Percentiles rank a stretch among this genome's conserved stretches.
These are phyloP conservation scores for Lagopus leucura DNA, from an alignment of 2,113 vertebrate species.

Conservation along the genomic window DNA sequence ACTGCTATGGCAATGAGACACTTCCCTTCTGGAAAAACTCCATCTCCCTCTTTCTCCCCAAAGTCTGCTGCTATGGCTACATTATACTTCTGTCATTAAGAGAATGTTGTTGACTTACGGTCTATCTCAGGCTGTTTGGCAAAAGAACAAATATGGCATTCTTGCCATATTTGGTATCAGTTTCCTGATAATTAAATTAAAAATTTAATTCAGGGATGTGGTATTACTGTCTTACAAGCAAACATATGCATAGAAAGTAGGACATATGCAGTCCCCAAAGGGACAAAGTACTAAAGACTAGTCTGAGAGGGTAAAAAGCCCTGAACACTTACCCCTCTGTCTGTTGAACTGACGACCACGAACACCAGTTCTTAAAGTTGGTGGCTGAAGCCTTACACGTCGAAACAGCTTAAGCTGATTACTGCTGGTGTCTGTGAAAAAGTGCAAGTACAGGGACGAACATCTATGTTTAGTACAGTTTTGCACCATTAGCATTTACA, in stretches of 20 bases:
- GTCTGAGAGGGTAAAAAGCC: not conserved
- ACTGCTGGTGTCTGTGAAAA: constrained; percentile 87
- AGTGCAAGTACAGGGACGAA: not conserved
- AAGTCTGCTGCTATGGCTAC: rapidly evolving
- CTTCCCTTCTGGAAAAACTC: not conserved
- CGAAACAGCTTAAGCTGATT: constrained; percentile 84
- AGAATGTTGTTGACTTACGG: not conserved
- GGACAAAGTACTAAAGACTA: not conserved
- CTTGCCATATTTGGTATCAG: not conserved
- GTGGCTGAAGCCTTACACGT: constrained; percentile 86
- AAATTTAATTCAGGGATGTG: not conserved
- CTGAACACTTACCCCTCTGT: constrained; percentile 76
- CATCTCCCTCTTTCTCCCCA: not conserved
- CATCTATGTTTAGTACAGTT: not conserved
- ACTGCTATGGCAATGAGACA: not conserved
- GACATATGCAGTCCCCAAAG: not conserved
- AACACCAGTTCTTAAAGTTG: constrained; percentile 84
- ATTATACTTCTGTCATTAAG: not conserved
- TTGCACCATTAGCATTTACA: not conserved
- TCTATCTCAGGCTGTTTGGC: not conserved
- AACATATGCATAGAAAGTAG: not conserved
- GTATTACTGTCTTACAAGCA: not conserved
- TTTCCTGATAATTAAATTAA: not conserved
- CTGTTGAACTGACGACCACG: constrained; percentile 87
- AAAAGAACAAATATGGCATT: not conserved